phyloP scores from a whole-genome alignment of 2,797 vertebrate species.

The Malacoraja senta region DNA sequence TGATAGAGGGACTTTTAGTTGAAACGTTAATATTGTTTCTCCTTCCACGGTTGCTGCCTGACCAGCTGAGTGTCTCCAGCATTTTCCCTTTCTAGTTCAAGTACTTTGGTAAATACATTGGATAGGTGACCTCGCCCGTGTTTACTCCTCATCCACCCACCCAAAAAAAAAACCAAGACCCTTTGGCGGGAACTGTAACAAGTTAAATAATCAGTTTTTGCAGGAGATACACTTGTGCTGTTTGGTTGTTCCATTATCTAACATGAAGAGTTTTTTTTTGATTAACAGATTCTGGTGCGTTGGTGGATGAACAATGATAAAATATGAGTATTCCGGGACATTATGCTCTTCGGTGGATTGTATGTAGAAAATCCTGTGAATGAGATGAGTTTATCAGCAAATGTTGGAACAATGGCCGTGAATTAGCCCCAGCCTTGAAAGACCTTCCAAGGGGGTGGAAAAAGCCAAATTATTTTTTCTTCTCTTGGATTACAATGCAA shows the following conservation, averaged over 20 bases:
- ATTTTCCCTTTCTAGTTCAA: too few relatives aligned
- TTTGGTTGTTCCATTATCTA: constrained; percentile 3
- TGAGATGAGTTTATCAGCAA: not conserved
- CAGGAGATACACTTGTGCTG: not conserved
- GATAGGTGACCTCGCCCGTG: not conserved
- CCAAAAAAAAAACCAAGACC: not conserved
- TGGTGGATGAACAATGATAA: not conserved
- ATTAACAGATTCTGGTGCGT: not conserved
- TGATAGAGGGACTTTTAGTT: too few relatives aligned
- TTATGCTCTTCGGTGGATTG: not conserved
- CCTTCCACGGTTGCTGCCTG: too few relatives aligned
- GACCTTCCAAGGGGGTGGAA: constrained; percentile 1
- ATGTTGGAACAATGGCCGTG: not conserved
- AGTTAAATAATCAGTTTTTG: not conserved
- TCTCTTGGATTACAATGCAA: constrained; percentile 65
- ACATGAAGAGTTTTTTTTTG: constrained; percentile 2
- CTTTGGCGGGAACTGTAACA: not conserved
- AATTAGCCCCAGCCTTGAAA: constrained; percentile 16
- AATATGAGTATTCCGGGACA: not conserved
- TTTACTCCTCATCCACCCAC: too few relatives aligned
- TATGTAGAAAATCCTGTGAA: constrained; percentile 12
- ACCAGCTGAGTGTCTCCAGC: too few relatives aligned
- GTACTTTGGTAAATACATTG: not conserved
- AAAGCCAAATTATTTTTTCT: constrained; percentile 5
- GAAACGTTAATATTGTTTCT: too few relatives aligned